Evolutionary conservation across 2,888 invertebrate genomes (phyloP), one percentile per base, ranked within the genome.

Genomic region (Tetranychus truncatus): DNA sequence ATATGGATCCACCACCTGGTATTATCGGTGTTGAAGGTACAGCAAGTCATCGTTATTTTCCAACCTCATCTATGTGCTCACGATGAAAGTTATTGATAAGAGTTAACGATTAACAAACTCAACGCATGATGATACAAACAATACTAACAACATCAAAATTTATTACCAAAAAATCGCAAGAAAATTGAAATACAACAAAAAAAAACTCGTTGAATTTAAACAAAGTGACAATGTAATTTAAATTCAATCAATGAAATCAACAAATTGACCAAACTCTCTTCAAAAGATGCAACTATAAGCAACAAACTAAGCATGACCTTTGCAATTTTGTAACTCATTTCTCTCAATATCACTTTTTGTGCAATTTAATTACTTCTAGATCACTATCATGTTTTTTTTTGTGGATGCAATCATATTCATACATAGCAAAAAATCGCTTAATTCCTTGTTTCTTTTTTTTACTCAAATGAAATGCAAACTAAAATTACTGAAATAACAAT

Each of bases 1-100:
- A 86, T 55, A 46, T 76, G 75, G 84, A 84, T 79, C 20, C 69
- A 21, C 80, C 83, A 81, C 80, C 83, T 81, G 87, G 89, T 81
- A 85, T 91, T 79, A 88, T 92, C 84, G 91, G 91, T 82, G 77
- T 77, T 18, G 91, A 91, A 83, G 89, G 89, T 89, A 73, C 55
- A 55, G 11, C 55, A 55, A 55, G 55, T 55, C 9, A 24, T 21
- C n/a, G 69, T 20, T 24, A 69, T 69, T 69, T 69, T 69, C 34
- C 69, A 11, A 24, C 69, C 20, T 69, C 69, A 7, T 69, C 69
- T 11, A 69, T 69, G 69, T 69, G 69, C 69, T 69, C 69, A 11
- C 69, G 20, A 21, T 69, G 11, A 69, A 69, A 20, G 18, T 20
- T 20, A 18, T 6, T 69, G 21, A 20, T 20, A 69, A 24, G 20